Percentiles rank a stretch among this genome's conserved stretches.
Evolutionary conservation across 2,888 invertebrate species (phyloP).

Genomic region (Drosophila percnosoma): DNA sequence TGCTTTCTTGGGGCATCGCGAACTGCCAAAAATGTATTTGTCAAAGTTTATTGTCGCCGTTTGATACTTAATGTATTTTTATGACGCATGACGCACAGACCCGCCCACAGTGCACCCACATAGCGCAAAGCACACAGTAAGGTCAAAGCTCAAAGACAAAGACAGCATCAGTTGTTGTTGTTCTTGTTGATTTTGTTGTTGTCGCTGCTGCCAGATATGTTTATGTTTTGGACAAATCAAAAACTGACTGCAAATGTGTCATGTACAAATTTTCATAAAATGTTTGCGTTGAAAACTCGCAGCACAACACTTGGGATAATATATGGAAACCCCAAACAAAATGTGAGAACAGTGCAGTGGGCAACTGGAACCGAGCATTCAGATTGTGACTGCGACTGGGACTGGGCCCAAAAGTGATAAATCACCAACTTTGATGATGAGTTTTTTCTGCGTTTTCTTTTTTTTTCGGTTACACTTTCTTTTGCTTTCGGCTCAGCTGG

Average conservation of each 20-base stretch:
- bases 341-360: constrained; percentile 7
- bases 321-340: not conserved
- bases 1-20: constrained; percentile 19
- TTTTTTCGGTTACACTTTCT: not conserved
- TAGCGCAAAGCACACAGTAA: constrained; percentile 25
- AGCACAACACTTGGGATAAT: constrained; percentile 2
- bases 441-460: constrained; percentile 43
- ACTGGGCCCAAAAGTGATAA: constrained; percentile 65
- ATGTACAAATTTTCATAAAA: constrained; percentile 68
- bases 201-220: constrained; percentile 22
- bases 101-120: constrained; percentile 30
- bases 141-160: constrained; percentile 71
- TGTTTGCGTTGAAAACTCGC: constrained; percentile 61
- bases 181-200: constrained; percentile 10
- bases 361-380: constrained; percentile 11
- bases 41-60: constrained; percentile 73
- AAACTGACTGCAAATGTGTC: constrained; percentile 75
- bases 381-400: constrained; percentile 7
- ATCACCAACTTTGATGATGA: constrained; percentile 74
- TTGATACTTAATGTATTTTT: constrained; percentile 74
- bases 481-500: constrained; percentile 16
- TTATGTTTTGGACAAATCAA: constrained; percentile 56
- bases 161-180: constrained; percentile 45
- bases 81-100: constrained; percentile 68
- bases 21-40: constrained; percentile 58